phyloP scores from a whole-genome alignment of 1,140 invertebrate species.

The Plodia interpunctella region DNA sequence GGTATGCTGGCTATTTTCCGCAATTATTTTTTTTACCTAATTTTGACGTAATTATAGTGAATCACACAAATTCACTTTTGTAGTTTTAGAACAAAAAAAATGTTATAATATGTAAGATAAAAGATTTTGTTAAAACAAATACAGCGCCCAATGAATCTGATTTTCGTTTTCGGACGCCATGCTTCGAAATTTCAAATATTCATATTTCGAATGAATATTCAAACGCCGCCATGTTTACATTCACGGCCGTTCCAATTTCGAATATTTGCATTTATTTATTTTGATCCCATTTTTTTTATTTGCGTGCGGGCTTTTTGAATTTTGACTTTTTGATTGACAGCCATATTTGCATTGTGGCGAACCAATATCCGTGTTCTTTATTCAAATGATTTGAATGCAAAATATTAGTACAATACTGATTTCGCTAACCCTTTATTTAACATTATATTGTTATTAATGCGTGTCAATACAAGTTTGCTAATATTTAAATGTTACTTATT shows the following conservation, averaged over 20 bases:
- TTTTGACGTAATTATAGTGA: too few species aligned
- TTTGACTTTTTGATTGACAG: conserved; percentile 23
- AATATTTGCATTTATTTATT: conserved; percentile 72
- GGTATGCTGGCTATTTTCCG: too few species aligned
- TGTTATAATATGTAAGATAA: not conserved
- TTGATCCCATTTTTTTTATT: conserved; percentile 37
- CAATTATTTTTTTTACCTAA: too few species aligned
- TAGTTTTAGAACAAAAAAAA: too few species aligned
- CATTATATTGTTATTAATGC: not conserved
- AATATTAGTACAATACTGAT: too few species aligned
- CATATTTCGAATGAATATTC: conserved; percentile 70
- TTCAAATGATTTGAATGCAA: conserved; percentile 17
- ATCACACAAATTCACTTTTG: too few species aligned
- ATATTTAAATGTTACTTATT: too few species aligned
- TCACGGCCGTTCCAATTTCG: conserved; percentile 64
- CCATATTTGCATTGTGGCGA: conserved; percentile 26
- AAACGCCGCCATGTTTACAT: conserved; percentile 61
- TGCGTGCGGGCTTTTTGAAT: conserved; percentile 28
- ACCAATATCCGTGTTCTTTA: conserved; percentile 12
- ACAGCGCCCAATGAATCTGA: conserved; percentile 51
- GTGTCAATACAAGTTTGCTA: not conserved
- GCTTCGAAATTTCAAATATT: conserved; percentile 67
- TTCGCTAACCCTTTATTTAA: conserved; percentile 16
- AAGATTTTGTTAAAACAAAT: not conserved
- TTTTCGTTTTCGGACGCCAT: conserved; percentile 55